Evolutionary conservation across 1,140 invertebrate genomes (phyloP).

Genomic region (Trigoniulus corallinus): DNA sequence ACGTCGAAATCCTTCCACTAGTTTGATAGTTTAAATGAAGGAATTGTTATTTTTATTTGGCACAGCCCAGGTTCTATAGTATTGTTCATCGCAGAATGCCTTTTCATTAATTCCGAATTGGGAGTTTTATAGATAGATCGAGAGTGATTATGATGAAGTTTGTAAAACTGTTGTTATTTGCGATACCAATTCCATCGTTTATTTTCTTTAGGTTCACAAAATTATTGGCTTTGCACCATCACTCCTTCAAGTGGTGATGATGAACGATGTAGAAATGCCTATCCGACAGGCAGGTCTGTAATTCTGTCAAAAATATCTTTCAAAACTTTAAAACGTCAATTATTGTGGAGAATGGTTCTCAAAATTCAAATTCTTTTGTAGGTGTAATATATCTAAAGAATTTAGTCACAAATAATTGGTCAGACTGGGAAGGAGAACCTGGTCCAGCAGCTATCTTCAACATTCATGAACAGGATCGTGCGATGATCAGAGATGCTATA

Average conservation of each 20-base stretch:
- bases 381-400: conserved; percentile 95
- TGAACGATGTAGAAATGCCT: conserved; percentile 69
- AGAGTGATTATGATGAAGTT: too few species aligned
- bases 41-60: too few species aligned
- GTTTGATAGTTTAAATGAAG: too few species aligned
- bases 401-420: conserved; percentile 74
- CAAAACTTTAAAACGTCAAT: not conserved
- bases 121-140: too few species aligned
- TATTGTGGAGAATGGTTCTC: not conserved
- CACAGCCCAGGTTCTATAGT: too few species aligned
- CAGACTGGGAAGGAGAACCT: conserved; percentile 48
- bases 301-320: not conserved
- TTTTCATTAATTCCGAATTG: too few species aligned
- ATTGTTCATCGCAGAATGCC: too few species aligned
- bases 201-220: conserved; percentile 61
- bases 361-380: conserved; percentile 18
- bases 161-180: too few species aligned
- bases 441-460: conserved; percentile 60
- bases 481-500: conserved; percentile 78
- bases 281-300: conserved; percentile 70
- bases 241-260: conserved; percentile 84
- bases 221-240: conserved; percentile 90
- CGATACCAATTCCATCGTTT: too few species aligned
- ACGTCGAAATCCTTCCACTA: too few species aligned
- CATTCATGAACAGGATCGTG: conserved; percentile 90